Conservation (phyloP, 2,113 vertebrate genomes). For the Bubo scandiacus region DNA sequence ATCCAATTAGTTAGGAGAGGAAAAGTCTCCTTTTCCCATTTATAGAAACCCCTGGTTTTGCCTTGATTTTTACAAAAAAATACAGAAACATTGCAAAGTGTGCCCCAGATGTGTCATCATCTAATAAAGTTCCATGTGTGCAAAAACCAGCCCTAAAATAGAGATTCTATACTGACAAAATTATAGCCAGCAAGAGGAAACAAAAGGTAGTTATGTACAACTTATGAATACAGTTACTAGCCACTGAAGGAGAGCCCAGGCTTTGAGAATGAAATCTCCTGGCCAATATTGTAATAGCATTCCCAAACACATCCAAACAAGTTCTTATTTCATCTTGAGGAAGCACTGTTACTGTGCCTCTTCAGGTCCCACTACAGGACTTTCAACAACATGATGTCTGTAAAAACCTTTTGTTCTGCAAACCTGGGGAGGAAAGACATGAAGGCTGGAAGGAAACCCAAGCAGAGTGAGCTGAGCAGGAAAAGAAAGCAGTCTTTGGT, state of each 20-base stretch:
- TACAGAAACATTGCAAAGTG: neutral
- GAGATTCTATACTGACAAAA: neutral
- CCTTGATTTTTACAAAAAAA: neutral
- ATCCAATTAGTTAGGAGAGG: neutral
- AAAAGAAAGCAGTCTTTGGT: neutral
- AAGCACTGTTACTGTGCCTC: neutral
- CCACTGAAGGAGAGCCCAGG: neutral
- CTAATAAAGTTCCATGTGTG: neutral
- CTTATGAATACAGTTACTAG: neutral
- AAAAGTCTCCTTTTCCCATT: neutral
- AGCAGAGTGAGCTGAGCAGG: neutral
- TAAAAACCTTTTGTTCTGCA: neutral
- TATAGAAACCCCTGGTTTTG: neutral
- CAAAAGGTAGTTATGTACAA: neutral
- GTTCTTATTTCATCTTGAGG: neutral
- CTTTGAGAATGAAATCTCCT: neutral
- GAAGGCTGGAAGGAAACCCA: neutral
- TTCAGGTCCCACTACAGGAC: neutral
- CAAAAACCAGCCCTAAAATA: neutral
- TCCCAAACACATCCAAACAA: neutral
- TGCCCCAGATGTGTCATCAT: conserved; percentile 10
- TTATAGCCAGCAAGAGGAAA: conserved; percentile 8
- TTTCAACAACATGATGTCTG: neutral
- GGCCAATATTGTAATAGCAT: neutral
- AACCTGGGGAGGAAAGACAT: neutral